A percentile compares a stretch with the other conserved stretches of the same genome.
phyloP scores from a whole-genome alignment of 1,140 invertebrate genomes.

The Drosophila dunni region DNA sequence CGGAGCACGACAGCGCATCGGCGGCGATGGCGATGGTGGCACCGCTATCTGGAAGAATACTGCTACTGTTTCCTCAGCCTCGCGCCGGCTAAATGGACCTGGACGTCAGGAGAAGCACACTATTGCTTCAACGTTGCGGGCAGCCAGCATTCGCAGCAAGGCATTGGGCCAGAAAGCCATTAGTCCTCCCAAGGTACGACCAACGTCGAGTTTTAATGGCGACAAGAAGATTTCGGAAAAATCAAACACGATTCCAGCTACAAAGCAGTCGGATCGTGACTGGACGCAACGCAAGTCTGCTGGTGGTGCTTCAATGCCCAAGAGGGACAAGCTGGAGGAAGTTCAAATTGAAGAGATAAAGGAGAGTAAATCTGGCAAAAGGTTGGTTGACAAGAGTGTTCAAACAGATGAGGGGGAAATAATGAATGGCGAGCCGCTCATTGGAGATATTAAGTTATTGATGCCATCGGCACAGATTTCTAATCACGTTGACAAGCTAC shows the following conservation, averaged over 20 bases:
- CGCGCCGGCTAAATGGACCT: neutral
- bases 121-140: constrained; percentile 61
- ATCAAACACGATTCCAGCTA: neutral
- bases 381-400: constrained; percentile 49
- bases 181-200: constrained; percentile 1
- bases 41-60: constrained; percentile 44
- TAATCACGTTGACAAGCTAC: constrained; percentile 44
- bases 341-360: neutral
- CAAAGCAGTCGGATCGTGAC: constrained; percentile 27
- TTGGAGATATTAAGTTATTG: constrained; percentile 61
- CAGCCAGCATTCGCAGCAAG: constrained; percentile 43
- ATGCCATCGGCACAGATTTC: constrained; percentile 51
- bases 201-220: neutral
- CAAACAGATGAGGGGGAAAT: constrained; percentile 77
- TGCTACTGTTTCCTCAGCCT: neutral
- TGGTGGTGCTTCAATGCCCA: neutral
- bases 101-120: constrained; percentile 53
- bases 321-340: constrained; percentile 24
- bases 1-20: constrained; percentile 51
- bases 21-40: constrained; percentile 69
- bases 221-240: neutral
- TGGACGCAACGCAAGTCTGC: constrained; percentile 26
- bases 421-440: constrained; percentile 58
- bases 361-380: neutral
- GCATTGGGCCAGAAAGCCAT: constrained; percentile 7